Percentiles rank a stretch among this genome's conserved stretches.
Conservation (phyloP, 2,888 invertebrate species). For the Drosophila phalerata region DNA sequence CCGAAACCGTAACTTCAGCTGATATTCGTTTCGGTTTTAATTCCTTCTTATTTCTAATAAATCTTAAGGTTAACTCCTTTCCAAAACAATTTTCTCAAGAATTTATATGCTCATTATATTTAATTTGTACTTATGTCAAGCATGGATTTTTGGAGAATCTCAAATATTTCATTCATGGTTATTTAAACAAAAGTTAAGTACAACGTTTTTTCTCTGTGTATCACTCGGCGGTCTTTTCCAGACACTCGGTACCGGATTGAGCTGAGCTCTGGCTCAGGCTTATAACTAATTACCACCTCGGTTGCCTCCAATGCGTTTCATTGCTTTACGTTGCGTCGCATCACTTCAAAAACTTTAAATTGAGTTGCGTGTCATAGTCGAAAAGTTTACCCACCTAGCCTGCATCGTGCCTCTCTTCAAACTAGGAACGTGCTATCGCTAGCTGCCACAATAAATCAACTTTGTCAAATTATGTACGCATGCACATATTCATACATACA, state of each 20-base stretch:
- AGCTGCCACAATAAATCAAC: conserved; percentile 57
- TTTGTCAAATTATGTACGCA: conserved; percentile 52
- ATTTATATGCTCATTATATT: no score
- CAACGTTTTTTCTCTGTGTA: background rate
- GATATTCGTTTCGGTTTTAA: no score
- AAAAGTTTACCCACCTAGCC: conserved; percentile 54
- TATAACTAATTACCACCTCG: conserved; percentile 60
- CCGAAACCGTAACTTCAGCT: no score
- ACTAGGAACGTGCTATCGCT: conserved; percentile 45
- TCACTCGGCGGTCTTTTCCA: background rate
- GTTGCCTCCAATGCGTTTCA: conserved; percentile 19
- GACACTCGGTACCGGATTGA: conserved; percentile 21
- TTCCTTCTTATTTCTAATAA: no score
- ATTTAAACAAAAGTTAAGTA: no score
- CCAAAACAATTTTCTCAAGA: no score
- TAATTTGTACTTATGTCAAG: no score
- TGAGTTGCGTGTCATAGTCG: conserved; percentile 69
- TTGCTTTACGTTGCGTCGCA: conserved; percentile 8
- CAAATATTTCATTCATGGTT: no score
- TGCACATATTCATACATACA: background rate
- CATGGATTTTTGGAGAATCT: no score
- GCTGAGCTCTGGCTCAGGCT: conserved; percentile 35
- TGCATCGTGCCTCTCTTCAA: conserved; percentile 32
- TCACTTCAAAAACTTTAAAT: conserved; percentile 62
- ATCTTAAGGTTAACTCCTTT: no score